These are phyloP conservation scores for Cromileptes altivelis DNA, from an alignment of 2,113 vertebrate genomes.

Conservation along the genomic window DNA sequence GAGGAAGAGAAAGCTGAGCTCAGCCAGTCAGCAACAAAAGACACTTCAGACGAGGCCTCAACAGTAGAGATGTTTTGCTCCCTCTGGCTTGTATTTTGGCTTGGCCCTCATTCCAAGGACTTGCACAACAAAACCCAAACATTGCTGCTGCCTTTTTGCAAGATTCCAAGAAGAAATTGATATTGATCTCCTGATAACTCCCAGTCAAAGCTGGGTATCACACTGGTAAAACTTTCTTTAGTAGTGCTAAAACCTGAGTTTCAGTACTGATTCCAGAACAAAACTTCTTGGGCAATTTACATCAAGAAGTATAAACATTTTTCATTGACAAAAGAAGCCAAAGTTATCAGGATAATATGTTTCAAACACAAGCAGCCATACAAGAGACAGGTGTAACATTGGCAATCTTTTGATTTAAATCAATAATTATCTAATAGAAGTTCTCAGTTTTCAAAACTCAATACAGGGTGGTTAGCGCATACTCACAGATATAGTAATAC, in stretches of 20 bases:
- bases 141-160: slow-evolving; percentile 33
- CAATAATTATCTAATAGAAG: too few relatives aligned
- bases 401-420: neutral
- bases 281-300: neutral
- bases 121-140: slow-evolving; percentile 64
- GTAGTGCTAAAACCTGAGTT: neutral
- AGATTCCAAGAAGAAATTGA: slow-evolving; percentile 19
- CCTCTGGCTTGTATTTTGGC: slow-evolving; percentile 72
- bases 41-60: slow-evolving; percentile 54
- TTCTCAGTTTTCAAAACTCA: neutral
- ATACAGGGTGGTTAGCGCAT: slow-evolving; percentile 32
- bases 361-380: neutral
- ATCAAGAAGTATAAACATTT: neutral
- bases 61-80: slow-evolving; percentile 61
- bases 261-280: neutral
- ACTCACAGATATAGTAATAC: slow-evolving; percentile 99
- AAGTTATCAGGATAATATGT: neutral
- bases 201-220: neutral
- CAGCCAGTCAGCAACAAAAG: slow-evolving; percentile 65
- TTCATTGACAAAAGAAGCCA: neutral
- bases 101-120: slow-evolving; percentile 64
- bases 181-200: slow-evolving; percentile 5
- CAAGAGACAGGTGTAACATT: neutral
- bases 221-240: neutral
- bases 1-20: slow-evolving; percentile 74